Base-by-base conservation (phyloP, 2,113 vertebrate species). In the Grammomys dolichurus region DNA sequence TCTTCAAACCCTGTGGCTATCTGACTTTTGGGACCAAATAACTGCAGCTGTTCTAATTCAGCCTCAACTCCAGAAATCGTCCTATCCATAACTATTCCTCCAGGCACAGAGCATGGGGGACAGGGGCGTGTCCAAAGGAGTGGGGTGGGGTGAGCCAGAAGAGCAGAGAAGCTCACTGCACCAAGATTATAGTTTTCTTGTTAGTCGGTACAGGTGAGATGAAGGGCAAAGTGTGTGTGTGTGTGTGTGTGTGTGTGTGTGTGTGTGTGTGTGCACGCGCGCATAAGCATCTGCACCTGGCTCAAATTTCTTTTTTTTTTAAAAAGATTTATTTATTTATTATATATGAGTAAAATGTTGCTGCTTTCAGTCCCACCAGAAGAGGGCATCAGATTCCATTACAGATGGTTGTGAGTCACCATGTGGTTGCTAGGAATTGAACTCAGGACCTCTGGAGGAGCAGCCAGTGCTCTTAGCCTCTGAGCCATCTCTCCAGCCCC, bases 181-280 rank as follows among this genome's bases (percentile, higher is more conserved):
- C 63, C 28, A 11, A 65, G 46, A 43, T n/a, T 7, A 67, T 26
- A 65, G 2, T 11, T 28, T 91, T 67, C 67, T 81, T 58, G 51
- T 58, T 58, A 84, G 36, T 56, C 31, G 58, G 4, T 58, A 48
- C 5, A 51, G 70, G 17, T 70, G 31, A 4, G 28, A 13, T 3
- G 28, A n/a, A 13, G 36, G 40, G 40, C 40, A 40, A 40, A 51
- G 70, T 19, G 60, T 54, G 70, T 16, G 40, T 40, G 69, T 36
- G 65, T 28, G 48, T n/a, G 36, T 16, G 36, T 12, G 48, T 28
- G 48, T 22, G 63, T 36, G n/a, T 43, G n/a, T 43, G 72, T 43
- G 4, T 17, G 13, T 36, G 33, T 36, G 67, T 77, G 6, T 13
- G 11, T 17, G 75, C 0, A 1, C 2, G 63, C 3, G 13, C 6